phyloP scores from a whole-genome alignment of 1,140 invertebrate genomes.

The Chrysomallon squamiferum region DNA sequence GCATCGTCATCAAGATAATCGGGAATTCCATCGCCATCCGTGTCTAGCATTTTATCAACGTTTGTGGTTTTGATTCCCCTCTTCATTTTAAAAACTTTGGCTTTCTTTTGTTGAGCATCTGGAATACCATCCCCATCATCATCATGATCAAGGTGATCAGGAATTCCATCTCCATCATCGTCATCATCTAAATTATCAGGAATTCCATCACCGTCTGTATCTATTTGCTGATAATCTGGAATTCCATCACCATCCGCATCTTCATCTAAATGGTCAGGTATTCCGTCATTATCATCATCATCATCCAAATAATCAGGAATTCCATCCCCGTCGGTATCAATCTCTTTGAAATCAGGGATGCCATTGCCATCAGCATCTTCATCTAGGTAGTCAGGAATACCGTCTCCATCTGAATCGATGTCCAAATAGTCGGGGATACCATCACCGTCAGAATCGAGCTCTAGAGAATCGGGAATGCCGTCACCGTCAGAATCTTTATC shows the following conservation, averaged over 20 bases:
- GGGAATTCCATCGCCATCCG: constrained; percentile 48
- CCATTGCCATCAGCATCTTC: constrained; percentile 55
- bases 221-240: constrained; percentile 46
- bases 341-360: constrained; percentile 35
- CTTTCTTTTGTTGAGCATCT: constrained; percentile 39
- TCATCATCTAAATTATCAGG: constrained; percentile 48
- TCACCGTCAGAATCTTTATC: constrained; percentile 41
- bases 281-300: constrained; percentile 54
- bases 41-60: constrained; percentile 35
- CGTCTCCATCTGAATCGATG: constrained; percentile 42
- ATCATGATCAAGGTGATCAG: constrained; percentile 39
- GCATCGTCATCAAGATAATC: constrained; percentile 43
- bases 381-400: constrained; percentile 35
- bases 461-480: constrained; percentile 42
- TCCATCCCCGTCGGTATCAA: constrained; percentile 50
- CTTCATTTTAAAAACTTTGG: constrained; percentile 27
- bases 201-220: constrained; percentile 50
- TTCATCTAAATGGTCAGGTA: constrained; percentile 48
- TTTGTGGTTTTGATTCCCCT: constrained; percentile 17
- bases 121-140: constrained; percentile 55
- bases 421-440: constrained; percentile 43
- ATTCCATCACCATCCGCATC: constrained; percentile 50
- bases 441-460: constrained; percentile 39
- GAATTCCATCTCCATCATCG: constrained; percentile 39
- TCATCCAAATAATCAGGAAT: constrained; percentile 52